phyloP scores from a whole-genome alignment of 2,113 vertebrate species.

The Hippocampus barbouri region DNA sequence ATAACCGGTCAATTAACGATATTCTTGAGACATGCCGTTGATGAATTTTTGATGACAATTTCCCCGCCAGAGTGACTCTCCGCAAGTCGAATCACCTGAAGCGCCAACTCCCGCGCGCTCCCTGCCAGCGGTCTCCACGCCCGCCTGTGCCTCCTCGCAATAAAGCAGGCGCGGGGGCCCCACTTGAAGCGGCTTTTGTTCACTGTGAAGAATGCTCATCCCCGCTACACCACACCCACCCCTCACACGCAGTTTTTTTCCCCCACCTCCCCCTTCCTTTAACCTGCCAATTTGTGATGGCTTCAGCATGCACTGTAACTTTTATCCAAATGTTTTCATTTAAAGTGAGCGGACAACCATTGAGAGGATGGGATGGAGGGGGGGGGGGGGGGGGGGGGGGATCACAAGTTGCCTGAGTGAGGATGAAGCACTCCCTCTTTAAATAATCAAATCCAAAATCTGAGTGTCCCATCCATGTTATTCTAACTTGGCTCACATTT shows the following conservation, averaged over 20 bases:
- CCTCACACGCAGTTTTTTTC: conserved; percentile 15
- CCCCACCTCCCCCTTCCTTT: conserved; percentile 25
- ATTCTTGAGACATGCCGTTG: neutral
- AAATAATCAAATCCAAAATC: neutral
- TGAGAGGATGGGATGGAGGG: neutral
- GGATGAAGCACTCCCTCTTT: conserved; percentile 18
- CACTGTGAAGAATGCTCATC: conserved; percentile 54
- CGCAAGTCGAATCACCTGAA: conserved; percentile 34
- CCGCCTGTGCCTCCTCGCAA: conserved; percentile 31
- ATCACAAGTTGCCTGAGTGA: conserved; percentile 17
- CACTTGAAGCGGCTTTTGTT: conserved; percentile 65
- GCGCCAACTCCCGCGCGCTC: conserved; percentile 20
- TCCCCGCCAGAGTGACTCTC: neutral
- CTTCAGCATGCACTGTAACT: conserved; percentile 21
- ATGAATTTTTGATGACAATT: neutral
- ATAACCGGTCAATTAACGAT: too few species aligned
- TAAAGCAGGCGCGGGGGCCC: conserved; percentile 30
- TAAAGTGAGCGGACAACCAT: conserved; percentile 14
- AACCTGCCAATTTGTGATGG: conserved; percentile 24
- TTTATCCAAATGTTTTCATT: conserved; percentile 35
- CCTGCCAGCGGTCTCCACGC: conserved; percentile 29
- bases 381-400: neutral
- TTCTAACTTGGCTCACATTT: conserved; percentile 1
- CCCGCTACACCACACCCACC: conserved; percentile 2
- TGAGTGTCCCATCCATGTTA: neutral